Base-by-base conservation (phyloP, 2,113 vertebrate species). In the Potamarius usumacintae region DNA sequence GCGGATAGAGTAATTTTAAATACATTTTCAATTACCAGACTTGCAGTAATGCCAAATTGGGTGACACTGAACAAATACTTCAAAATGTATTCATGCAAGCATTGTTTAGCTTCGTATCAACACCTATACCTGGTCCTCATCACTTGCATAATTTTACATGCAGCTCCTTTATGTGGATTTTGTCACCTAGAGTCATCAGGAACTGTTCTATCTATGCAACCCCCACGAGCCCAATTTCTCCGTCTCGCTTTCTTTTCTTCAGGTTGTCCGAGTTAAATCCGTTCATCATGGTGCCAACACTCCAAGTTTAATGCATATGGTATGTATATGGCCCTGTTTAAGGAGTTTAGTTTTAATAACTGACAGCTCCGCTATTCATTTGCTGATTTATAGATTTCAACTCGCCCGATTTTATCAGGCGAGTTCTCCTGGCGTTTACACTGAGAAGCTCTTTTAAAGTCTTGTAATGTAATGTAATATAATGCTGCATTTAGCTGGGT, bases 401-500 rank as follows among this genome's bases (percentile, higher is more conserved):
- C 30, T 82, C 25, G 55, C 62, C n/a, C 74, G n/a, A 50, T 67
- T 67, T 34, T 89, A 87, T 25, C 53, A 80, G 60, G 65, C 42
- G 62, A 55, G 25, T 81, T 50, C 18, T 86, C 81, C 81, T 82
- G 30, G 17, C 20, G 27, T 79, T 60, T 84, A 84, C 79, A 63
- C 27, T 27, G 53, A 86, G 72, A 86, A 83, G 78, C 15, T 50
- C 76, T 80, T 14, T 30, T 52, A 34, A 48, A 71, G 9, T 42
- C 53, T 58, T 69, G 11, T 58, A 55, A 84, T 87, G 83, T 14
- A 82, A 82, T 53, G 15, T 9, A 34, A 25, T 14, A 34, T 71
- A 86, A 86, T 71, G 63, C 53, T 76, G 60, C 78, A 79, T 90
- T 25, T 25, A 82, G 58, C 79, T 82, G 79, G 79, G 79, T 62